These are phyloP conservation scores for Synaphobranchus kaupii DNA, from an alignment of 2,797 vertebrate species.

Conservation along the genomic window DNA sequence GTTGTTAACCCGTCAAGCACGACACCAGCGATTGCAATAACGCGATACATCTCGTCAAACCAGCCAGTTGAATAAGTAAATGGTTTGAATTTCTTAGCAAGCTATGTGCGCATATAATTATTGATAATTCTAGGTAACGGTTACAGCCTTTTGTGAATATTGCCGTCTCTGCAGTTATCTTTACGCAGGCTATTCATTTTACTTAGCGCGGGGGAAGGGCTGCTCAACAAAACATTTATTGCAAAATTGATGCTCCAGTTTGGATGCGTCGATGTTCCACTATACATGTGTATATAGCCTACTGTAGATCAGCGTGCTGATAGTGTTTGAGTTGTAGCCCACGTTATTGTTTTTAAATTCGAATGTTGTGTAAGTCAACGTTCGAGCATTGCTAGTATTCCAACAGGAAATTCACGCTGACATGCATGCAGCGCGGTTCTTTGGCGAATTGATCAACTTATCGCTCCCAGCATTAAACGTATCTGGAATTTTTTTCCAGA, in stretches of 20 bases:
- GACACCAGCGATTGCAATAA: not conserved
- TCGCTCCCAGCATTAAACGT: not conserved
- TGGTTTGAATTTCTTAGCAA: not conserved
- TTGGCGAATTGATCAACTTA: not conserved
- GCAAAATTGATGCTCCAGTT: not conserved
- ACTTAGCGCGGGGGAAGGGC: not conserved
- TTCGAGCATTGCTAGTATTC: not conserved
- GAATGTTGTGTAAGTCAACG: not conserved
- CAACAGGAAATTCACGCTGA: constrained; percentile 4
- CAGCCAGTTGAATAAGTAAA: not conserved
- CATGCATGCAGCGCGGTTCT: not conserved
- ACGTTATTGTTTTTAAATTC: not conserved
- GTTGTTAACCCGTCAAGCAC: not conserved
- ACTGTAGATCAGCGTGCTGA: not conserved
- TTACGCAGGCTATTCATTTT: not conserved
- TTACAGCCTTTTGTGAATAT: not conserved
- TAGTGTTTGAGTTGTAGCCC: not conserved
- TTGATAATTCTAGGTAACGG: not conserved
- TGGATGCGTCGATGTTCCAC: not conserved
- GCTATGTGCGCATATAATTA: not conserved
- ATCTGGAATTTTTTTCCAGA: not conserved
- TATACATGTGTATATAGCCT: not conserved
- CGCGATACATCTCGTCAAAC: not conserved
- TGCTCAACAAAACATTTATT: not conserved
- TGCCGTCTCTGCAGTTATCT: constrained; percentile 3